Evolutionary conservation across 1,140 invertebrate genomes (phyloP).

Genomic region (Brevipalpus yothersi): DNA sequence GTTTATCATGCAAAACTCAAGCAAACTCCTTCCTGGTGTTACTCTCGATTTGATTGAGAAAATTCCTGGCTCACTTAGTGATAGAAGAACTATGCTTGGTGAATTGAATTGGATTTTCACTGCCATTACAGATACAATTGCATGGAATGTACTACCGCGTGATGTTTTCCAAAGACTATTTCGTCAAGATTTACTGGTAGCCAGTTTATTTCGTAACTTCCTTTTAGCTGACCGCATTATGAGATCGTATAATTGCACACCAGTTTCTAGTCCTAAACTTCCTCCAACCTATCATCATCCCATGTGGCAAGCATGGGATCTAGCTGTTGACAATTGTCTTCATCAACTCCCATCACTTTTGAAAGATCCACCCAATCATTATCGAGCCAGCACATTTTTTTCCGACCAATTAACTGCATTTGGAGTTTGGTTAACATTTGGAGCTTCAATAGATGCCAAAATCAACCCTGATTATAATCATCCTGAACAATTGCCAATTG

Average conservation of each 20-base stretch:
- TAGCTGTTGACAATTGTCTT: slow-evolving; percentile 75
- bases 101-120: slow-evolving; percentile 99
- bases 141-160: slow-evolving; percentile 82
- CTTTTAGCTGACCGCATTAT: slow-evolving; percentile 87
- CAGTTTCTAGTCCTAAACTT: slow-evolving; percentile 64
- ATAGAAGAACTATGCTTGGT: slow-evolving; percentile 86
- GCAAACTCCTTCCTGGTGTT: slow-evolving; percentile 50
- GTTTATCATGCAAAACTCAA: slow-evolving; percentile 66
- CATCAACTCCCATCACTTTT: slow-evolving; percentile 59
- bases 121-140: slow-evolving; percentile 98
- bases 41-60: slow-evolving; percentile 65
- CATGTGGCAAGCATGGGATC: slow-evolving; percentile 75
- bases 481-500: slow-evolving; percentile 90
- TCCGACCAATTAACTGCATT: slow-evolving; percentile 97
- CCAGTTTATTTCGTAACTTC: slow-evolving; percentile 91
- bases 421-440: slow-evolving; percentile 70
- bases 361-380: slow-evolving; percentile 15
- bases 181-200: slow-evolving; percentile 88
- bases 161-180: slow-evolving; percentile 92
- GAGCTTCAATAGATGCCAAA: slow-evolving; percentile 22
- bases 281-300: slow-evolving; percentile 58
- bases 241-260: slow-evolving; percentile 82
- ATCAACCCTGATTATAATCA: slow-evolving; percentile 28
- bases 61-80: slow-evolving; percentile 81
- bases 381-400: slow-evolving; percentile 67